A percentile compares a stretch with the other conserved stretches of the same genome.
These are phyloP conservation scores for Chloroclystis v-ata DNA, from an alignment of 2,888 invertebrate species.

Conservation along the genomic window DNA sequence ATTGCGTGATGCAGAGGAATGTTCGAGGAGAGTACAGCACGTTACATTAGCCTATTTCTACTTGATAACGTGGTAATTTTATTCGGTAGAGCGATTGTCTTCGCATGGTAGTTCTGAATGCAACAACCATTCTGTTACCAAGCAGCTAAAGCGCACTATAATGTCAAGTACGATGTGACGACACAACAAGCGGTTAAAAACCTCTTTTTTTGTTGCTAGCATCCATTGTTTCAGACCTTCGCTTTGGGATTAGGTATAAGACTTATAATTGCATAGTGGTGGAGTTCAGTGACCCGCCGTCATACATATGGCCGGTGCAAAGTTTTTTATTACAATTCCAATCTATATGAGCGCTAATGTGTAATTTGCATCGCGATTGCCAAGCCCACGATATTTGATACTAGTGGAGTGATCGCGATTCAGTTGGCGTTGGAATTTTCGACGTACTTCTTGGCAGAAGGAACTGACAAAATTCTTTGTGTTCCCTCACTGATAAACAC, in stretches of 20 bases:
- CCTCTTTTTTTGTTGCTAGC: slow-evolving; percentile 43
- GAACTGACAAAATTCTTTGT: neutral
- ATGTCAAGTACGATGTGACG: slow-evolving; percentile 41
- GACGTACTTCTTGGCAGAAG: neutral
- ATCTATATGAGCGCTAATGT: slow-evolving; percentile 25
- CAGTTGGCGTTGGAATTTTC: neutral
- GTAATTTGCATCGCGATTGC: slow-evolving; percentile 28
- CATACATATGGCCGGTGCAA: slow-evolving; percentile 27
- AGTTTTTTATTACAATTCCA: slow-evolving; percentile 26
- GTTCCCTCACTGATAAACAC: neutral
- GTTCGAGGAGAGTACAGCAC: neutral
- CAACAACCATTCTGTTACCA: neutral
- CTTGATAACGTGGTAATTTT: neutral
- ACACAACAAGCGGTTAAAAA: slow-evolving; percentile 47
- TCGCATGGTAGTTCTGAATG: neutral
- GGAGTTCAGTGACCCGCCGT: slow-evolving; percentile 28
- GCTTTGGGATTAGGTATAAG: slow-evolving; percentile 39
- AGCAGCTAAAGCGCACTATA: slow-evolving; percentile 13
- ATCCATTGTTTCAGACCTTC: slow-evolving; percentile 46
- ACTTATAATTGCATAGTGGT: slow-evolving; percentile 44
- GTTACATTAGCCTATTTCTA: neutral
- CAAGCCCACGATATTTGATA: slow-evolving; percentile 13
- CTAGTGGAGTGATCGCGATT: slow-evolving; percentile 3
- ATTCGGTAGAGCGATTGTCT: neutral
- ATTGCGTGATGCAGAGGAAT: neutral